Percentiles rank a stretch among this genome's conserved stretches.
phyloP scores from a whole-genome alignment of 1,140 invertebrate genomes.

The Euura lappo region DNA sequence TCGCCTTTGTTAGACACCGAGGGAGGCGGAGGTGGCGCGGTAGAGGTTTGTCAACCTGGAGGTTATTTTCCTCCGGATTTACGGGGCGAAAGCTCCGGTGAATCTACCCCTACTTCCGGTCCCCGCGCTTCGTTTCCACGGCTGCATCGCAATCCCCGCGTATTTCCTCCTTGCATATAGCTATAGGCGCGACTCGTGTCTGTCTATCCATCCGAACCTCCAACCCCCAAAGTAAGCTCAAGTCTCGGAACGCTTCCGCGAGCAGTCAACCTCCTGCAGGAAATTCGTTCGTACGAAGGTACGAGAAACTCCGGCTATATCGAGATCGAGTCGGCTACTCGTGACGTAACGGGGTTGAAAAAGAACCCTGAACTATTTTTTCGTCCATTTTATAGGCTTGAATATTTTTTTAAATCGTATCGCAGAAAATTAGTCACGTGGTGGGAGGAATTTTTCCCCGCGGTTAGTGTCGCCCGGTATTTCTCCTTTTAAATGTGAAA shows the following conservation, averaged over 20 bases:
- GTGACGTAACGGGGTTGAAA: background rate
- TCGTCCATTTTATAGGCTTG: too few relatives aligned
- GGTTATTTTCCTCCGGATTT: background rate
- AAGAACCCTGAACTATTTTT: too few relatives aligned
- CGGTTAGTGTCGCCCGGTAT: background rate
- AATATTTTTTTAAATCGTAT: too few relatives aligned
- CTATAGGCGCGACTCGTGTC: background rate
- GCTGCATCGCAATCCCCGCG: background rate
- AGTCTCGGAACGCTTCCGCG: background rate
- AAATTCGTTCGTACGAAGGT: background rate
- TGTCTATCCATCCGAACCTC: background rate
- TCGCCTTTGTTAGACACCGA: slow-evolving; percentile 38
- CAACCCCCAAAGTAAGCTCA: background rate
- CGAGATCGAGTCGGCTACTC: background rate
- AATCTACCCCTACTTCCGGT: background rate
- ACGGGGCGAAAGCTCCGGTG: background rate
- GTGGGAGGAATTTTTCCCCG: background rate
- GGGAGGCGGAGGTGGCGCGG: background rate
- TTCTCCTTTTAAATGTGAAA: slow-evolving; percentile 9
- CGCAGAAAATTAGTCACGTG: too few relatives aligned
- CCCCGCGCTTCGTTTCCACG: background rate
- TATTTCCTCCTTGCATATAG: background rate
- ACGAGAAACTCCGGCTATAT: too few relatives aligned
- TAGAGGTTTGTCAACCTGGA: background rate
- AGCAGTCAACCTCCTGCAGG: slow-evolving; percentile 1